phyloP scores from a whole-genome alignment of 1,140 invertebrate genomes.

The Chymomyza costata region DNA sequence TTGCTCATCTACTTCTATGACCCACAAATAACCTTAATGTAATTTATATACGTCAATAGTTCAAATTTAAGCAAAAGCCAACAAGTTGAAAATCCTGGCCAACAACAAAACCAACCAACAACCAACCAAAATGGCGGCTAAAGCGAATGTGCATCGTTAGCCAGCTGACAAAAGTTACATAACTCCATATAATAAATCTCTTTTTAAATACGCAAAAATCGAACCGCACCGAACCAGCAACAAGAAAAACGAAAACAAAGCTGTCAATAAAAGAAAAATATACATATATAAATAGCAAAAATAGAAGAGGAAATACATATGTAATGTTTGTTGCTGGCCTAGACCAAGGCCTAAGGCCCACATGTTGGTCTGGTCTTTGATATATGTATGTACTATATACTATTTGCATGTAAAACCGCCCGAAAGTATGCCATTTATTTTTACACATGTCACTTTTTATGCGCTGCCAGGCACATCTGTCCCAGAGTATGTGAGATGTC shows the following conservation, averaged over 20 bases:
- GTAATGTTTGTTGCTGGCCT: slow-evolving; percentile 1
- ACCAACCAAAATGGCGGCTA: slow-evolving; percentile 2
- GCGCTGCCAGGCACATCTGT: slow-evolving; percentile 1
- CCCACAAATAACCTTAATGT: too few species aligned
- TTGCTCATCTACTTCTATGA: too few species aligned
- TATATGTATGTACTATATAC: slow-evolving; percentile 6
- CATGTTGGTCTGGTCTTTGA: background rate
- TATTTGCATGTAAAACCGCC: slow-evolving; percentile 44
- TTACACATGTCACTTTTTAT: slow-evolving; percentile 66
- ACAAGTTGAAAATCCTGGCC: slow-evolving; percentile 56
- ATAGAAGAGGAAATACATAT: slow-evolving; percentile 13
- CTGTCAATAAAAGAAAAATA: slow-evolving; percentile 58
- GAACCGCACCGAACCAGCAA: slow-evolving; percentile 44
- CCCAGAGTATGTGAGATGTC: background rate
- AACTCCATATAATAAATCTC: slow-evolving; percentile 64
- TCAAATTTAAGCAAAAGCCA: too few species aligned
- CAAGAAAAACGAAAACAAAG: slow-evolving; percentile 32
- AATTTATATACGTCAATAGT: too few species aligned
- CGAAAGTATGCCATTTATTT: slow-evolving; percentile 64
- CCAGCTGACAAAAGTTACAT: slow-evolving; percentile 14
- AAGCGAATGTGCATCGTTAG: background rate
- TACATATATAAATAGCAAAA: slow-evolving; percentile 25
- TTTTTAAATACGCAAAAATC: slow-evolving; percentile 65
- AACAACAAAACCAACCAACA: slow-evolving; percentile 18
- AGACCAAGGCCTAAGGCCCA: background rate